Evolutionary conservation across 2,113 vertebrate species (phyloP), one percentile per base, ranked within the genome.

Genomic region (Reinhardtius hippoglossoides): DNA sequence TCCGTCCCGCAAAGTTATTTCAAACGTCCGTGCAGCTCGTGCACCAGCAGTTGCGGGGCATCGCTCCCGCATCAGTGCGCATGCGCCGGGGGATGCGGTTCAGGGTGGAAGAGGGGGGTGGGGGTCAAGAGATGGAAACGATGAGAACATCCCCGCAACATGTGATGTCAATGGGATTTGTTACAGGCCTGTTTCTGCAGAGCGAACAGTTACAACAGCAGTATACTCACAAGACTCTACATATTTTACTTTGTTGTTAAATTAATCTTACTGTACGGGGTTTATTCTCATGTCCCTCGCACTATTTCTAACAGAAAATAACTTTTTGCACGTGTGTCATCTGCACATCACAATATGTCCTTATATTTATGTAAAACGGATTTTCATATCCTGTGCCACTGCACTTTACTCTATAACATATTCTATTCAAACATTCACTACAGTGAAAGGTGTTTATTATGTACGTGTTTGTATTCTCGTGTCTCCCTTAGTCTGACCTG

Each of bases 1-100:
- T 86, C 76, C 75, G 74, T 63, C 74, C 27, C n/a, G 6, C 42
- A 74, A 79, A 62, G 82, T 83, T 78, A 82, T 75, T 87, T 88
- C 75, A 40, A 76, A 76, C 70, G 69, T 42, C 71, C 66, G 35
- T n/a, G 15, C 48, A 68, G 71, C 62, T 44, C 52, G 78, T 48
- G 20, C 67, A 58, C 60, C 73, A 50, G 71, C 65, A n/a, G 6
- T n/a, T 14, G 18, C 18, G 71, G 52, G 76, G 81, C 86, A 62
- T 73, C 65, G 63, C 13, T 67, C 40, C 74, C 4, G 50, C 0
- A 0, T 0, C 0, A 93, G 0, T 80, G 86, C 93, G 93, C 94
- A 84, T 93, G 94, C 91, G 93, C 81, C 77, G 46, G 67, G 50
- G 88, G 90, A 76, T 94, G 94, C 92, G 89, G 94, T 89, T 84